Percentiles rank a stretch among this genome's conserved stretches.
Conservation (phyloP, 2,797 vertebrate genomes). For the Nannoperca australis region DNA sequence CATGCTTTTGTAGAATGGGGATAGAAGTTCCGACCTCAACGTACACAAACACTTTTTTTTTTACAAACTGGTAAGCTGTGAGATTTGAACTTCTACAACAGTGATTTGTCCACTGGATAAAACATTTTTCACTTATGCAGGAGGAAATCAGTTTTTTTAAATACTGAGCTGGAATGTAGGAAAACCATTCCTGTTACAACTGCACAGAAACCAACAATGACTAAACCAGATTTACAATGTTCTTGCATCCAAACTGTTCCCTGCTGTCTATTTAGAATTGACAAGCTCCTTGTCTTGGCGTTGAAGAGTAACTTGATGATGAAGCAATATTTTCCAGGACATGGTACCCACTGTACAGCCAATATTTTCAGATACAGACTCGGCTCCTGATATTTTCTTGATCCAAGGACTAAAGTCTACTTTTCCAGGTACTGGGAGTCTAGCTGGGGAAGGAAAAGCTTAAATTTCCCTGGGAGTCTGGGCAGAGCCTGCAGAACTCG, state of each 20-base stretch:
- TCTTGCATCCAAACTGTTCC: slow-evolving; percentile 61
- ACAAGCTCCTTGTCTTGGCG: slow-evolving; percentile 66
- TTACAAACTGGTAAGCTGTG: neutral
- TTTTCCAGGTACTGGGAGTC: slow-evolving; percentile 83
- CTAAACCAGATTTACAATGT: slow-evolving; percentile 70
- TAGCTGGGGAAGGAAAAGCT: slow-evolving; percentile 78
- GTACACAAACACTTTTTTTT: slow-evolving; percentile 1
- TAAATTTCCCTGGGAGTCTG: slow-evolving; percentile 81
- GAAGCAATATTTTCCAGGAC: slow-evolving; percentile 81
- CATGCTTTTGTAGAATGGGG: slow-evolving; percentile 7
- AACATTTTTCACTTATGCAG: slow-evolving; percentile 6
- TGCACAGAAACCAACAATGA: slow-evolving; percentile 48
- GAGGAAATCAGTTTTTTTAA: slow-evolving; percentile 24
- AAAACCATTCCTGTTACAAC: slow-evolving; percentile 62
- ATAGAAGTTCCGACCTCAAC: slow-evolving; percentile 3
- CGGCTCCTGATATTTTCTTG: slow-evolving; percentile 48
- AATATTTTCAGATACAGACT: slow-evolving; percentile 68
- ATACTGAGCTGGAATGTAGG: slow-evolving; percentile 52
- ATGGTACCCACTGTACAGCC: slow-evolving; percentile 65
- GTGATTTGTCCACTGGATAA: slow-evolving; percentile 19
- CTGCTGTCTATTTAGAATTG: slow-evolving; percentile 62
- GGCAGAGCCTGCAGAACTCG: slow-evolving; percentile 85
- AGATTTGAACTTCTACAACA: neutral
- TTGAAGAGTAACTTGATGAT: slow-evolving; percentile 59
- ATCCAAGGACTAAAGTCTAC: slow-evolving; percentile 65